These are phyloP conservation scores for Drosophila meridionalis DNA, from an alignment of 2,888 invertebrate species.

Conservation along the genomic window DNA sequence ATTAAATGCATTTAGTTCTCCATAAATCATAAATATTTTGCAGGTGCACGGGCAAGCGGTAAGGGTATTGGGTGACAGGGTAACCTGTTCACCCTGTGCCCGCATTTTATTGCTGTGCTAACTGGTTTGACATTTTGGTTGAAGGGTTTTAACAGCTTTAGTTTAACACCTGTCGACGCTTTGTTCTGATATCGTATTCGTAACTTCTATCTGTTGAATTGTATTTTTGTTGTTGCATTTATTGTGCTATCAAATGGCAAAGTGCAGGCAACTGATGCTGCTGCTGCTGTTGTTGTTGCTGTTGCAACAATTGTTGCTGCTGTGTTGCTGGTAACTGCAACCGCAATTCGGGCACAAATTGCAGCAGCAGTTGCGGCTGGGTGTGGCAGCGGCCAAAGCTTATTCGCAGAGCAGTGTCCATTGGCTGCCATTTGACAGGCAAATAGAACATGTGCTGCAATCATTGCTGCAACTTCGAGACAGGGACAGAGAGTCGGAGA, in stretches of 20 bases:
- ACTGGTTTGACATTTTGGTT: slow-evolving; percentile 36
- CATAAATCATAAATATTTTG: slow-evolving; percentile 1
- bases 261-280: slow-evolving; percentile 39
- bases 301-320: slow-evolving; percentile 38
- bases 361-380: slow-evolving; percentile 20
- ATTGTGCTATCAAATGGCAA: slow-evolving; percentile 58
- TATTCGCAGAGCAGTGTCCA: slow-evolving; percentile 22
- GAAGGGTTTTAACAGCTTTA: slow-evolving; percentile 44
- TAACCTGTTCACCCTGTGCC: background rate
- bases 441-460: slow-evolving; percentile 53
- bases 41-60: background rate
- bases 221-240: slow-evolving; percentile 19
- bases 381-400: slow-evolving; percentile 1
- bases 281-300: slow-evolving; percentile 17
- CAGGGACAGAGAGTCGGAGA: background rate
- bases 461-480: slow-evolving; percentile 32
- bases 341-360: slow-evolving; percentile 61
- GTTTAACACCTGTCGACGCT: slow-evolving; percentile 47
- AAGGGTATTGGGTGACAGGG: background rate
- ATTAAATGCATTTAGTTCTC: background rate
- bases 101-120: slow-evolving; percentile 1
- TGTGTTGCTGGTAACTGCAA: slow-evolving; percentile 50
- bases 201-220: slow-evolving; percentile 26
- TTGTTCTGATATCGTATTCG: slow-evolving; percentile 17
- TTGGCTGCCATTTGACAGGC: slow-evolving; percentile 34